Percentiles rank a stretch among this genome's conserved stretches.
Conservation (phyloP, 2,113 vertebrate species). For the Sardina pilchardus region DNA sequence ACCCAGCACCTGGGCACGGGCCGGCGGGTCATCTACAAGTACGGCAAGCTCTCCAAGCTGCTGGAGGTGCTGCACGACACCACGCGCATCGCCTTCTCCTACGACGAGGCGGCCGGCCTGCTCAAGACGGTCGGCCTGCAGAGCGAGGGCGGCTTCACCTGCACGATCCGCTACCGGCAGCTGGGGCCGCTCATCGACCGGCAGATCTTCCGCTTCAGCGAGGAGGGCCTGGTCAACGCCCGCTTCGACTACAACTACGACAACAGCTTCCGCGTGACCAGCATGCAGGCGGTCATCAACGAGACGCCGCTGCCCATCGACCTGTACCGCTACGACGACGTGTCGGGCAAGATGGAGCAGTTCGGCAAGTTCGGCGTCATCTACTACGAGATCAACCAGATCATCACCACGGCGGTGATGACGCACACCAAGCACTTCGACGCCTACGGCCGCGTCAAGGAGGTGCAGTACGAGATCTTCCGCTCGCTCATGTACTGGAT, state of each 20-base stretch:
- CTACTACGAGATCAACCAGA: conserved; percentile 98
- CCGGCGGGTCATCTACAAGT: conserved; percentile 91
- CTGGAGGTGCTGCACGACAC: conserved; percentile 94
- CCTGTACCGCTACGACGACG: conserved; percentile 93
- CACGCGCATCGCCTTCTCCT: conserved; percentile 89
- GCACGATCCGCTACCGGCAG: conserved; percentile 94
- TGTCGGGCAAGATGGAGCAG: conserved; percentile 95
- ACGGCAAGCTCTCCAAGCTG: conserved; percentile 89
- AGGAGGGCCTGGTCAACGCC: conserved; percentile 97
- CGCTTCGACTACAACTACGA: conserved; percentile 98
- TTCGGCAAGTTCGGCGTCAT: conserved; percentile 98
- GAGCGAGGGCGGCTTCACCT: conserved; percentile 88
- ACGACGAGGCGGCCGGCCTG: conserved; percentile 91
- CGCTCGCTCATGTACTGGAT: conserved; percentile 99
- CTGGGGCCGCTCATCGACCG: conserved; percentile 95
- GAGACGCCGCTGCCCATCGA: conserved; percentile 96
- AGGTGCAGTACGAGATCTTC: conserved; percentile 98
- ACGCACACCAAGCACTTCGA: conserved; percentile 99
- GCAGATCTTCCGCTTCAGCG: conserved; percentile 97
- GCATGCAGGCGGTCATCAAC: conserved; percentile 98
- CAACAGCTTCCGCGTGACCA: conserved; percentile 97
- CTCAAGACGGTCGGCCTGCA: conserved; percentile 93
- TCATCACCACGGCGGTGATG: conserved; percentile 97
- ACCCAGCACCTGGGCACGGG: conserved; percentile 90
- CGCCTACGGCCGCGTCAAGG: conserved; percentile 93